Conservation (phyloP, 1,140 invertebrate genomes). For the Trachymyrmex septentrionalis region DNA sequence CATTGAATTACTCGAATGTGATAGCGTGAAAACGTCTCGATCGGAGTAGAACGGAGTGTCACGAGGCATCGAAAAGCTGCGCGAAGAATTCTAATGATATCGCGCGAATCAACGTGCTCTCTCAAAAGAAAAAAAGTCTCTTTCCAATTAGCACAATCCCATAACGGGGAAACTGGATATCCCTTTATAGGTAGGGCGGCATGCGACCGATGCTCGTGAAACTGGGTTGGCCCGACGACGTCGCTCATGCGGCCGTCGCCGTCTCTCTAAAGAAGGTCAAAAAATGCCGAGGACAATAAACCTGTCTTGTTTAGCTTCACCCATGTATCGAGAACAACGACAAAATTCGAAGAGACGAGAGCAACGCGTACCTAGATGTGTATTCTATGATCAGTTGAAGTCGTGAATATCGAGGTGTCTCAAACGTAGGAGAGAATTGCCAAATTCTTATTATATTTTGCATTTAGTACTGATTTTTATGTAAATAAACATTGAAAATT, state of each 20-base stretch:
- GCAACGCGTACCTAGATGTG: no score
- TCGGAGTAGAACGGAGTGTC: not conserved
- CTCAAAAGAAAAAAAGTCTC: slow-evolving; percentile 26
- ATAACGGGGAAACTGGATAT: slow-evolving; percentile 49
- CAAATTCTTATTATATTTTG: no score
- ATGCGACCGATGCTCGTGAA: slow-evolving; percentile 18
- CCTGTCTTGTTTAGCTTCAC: slow-evolving; percentile 45
- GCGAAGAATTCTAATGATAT: slow-evolving; percentile 54
- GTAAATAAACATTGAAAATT: no score
- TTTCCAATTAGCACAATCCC: slow-evolving; percentile 61
- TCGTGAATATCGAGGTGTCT: not conserved
- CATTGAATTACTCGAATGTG: slow-evolving; percentile 9
- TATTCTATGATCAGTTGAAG: not conserved
- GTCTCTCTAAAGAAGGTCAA: slow-evolving; percentile 62
- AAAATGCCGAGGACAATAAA: slow-evolving; percentile 63
- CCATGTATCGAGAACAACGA: slow-evolving; percentile 27
- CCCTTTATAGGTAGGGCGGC: slow-evolving; percentile 34
- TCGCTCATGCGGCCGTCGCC: slow-evolving; percentile 44
- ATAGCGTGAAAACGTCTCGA: slow-evolving; percentile 22
- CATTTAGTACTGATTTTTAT: no score
- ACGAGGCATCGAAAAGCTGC: not conserved
- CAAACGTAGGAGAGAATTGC: not conserved
- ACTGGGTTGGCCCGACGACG: slow-evolving; percentile 47
- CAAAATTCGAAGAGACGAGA: slow-evolving; percentile 25
- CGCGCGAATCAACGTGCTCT: slow-evolving; percentile 27